phyloP scores from a whole-genome alignment of 1,140 invertebrate species.

The Bathynomus jamesi region DNA sequence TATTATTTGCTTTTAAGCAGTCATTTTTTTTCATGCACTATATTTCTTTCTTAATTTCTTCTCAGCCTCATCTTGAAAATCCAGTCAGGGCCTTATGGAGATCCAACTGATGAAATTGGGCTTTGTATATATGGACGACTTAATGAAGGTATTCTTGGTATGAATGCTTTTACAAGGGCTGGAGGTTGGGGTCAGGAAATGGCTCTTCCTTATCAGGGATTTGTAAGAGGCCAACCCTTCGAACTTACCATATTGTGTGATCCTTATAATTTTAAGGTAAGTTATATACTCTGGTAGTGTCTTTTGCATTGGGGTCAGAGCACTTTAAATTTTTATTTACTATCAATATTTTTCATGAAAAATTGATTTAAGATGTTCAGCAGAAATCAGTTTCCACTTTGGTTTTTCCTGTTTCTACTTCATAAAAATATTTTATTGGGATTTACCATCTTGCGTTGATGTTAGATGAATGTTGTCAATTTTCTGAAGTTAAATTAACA shows the following conservation, averaged over 20 bases:
- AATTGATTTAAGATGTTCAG: too few species aligned
- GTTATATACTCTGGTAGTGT: neutral
- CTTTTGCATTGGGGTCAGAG: neutral
- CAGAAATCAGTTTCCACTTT: too few species aligned
- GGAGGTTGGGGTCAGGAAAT: slow-evolving; percentile 29
- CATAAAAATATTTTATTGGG: too few species aligned
- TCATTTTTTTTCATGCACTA: too few species aligned
- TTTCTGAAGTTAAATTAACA: too few species aligned
- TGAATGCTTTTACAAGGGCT: slow-evolving; percentile 28
- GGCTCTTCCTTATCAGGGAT: slow-evolving; percentile 6
- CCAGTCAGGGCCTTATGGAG: slow-evolving; percentile 29
- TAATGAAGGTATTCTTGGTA: slow-evolving; percentile 23
- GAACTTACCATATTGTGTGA: slow-evolving; percentile 32
- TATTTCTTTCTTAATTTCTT: too few species aligned
- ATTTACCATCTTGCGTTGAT: too few species aligned
- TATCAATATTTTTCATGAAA: neutral
- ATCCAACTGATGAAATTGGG: slow-evolving; percentile 32
- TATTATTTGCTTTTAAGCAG: too few species aligned
- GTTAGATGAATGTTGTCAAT: too few species aligned
- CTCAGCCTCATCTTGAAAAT: slow-evolving; percentile 29
- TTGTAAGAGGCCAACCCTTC: slow-evolving; percentile 21
- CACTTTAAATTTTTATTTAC: neutral
- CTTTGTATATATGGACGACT: slow-evolving; percentile 30
- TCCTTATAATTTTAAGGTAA: slow-evolving; percentile 24
- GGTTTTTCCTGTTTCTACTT: too few species aligned